Conservation (phyloP, 1,140 invertebrate genomes). For the Antheraea pernyi region DNA sequence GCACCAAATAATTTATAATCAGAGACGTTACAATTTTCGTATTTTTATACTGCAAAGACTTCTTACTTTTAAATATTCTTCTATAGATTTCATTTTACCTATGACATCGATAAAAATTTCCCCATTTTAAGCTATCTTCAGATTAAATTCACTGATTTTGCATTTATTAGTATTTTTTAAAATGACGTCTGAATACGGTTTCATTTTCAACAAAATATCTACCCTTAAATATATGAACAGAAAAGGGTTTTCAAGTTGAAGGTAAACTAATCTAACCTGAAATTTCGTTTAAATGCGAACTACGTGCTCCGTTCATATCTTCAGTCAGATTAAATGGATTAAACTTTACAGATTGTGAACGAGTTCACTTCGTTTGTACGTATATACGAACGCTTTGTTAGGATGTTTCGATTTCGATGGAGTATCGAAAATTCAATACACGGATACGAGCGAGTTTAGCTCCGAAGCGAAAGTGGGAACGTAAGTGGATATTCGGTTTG, state of each 20-base stretch:
- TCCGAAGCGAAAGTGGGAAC: background rate
- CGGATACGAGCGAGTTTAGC: background rate
- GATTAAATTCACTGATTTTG: too few relatives aligned
- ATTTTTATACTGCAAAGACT: too few relatives aligned
- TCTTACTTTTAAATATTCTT: too few relatives aligned
- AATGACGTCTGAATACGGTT: too few relatives aligned
- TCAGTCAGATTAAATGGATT: slow-evolving; percentile 19
- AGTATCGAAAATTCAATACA: slow-evolving; percentile 2
- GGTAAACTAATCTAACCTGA: background rate
- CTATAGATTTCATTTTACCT: too few relatives aligned
- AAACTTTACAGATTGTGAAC: slow-evolving; percentile 18
- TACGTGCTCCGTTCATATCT: slow-evolving; percentile 10
- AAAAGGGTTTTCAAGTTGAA: background rate
- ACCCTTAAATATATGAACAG: background rate
- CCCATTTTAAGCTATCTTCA: too few relatives aligned
- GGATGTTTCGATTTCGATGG: background rate
- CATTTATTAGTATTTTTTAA: too few relatives aligned
- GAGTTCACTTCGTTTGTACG: background rate
- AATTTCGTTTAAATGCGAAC: slow-evolving; percentile 2
- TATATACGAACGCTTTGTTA: background rate
- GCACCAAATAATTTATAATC: too few relatives aligned
- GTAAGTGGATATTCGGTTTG: slow-evolving; percentile 2
- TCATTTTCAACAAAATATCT: background rate
- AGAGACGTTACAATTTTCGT: too few relatives aligned
- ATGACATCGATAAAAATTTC: too few relatives aligned